phyloP scores from a whole-genome alignment of 2,113 vertebrate species.

The Periophthalmodon schlosseri region DNA sequence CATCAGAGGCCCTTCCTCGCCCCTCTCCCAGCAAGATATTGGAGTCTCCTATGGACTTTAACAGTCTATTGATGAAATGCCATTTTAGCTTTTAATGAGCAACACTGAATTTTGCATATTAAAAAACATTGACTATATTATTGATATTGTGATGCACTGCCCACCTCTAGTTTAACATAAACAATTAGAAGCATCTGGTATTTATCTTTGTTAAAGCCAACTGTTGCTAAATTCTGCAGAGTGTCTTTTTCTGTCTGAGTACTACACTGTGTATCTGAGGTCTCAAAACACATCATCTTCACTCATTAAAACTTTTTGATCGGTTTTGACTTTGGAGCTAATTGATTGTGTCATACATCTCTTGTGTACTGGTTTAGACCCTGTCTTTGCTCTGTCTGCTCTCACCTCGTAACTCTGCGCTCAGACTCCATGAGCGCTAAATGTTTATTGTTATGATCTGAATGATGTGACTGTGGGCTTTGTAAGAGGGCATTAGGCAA shows the following conservation, averaged over 20 bases:
- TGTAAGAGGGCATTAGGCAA: neutral
- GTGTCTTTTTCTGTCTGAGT: neutral
- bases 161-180: neutral
- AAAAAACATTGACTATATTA: too few relatives aligned
- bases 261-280: neutral
- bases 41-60: neutral
- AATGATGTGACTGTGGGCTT: constrained; percentile 7
- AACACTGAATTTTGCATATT: too few relatives aligned
- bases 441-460: constrained; percentile 20
- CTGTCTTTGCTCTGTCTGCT: constrained; percentile 11
- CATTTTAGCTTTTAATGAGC: neutral
- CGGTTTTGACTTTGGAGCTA: neutral
- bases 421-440: constrained; percentile 9
- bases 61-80: neutral
- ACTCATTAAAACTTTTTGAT: neutral
- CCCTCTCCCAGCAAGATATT: neutral
- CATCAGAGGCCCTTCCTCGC: neutral
- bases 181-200: neutral
- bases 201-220: neutral
- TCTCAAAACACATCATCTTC: neutral
- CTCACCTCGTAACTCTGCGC: constrained; percentile 23
- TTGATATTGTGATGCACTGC: too few relatives aligned
- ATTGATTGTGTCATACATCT: neutral
- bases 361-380: neutral
- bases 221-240: neutral